A percentile compares a stretch with the other conserved stretches of the same genome.
These are phyloP conservation scores for Corythaixoides concolor DNA, from an alignment of 2,113 vertebrate genomes.

Conservation along the genomic window DNA sequence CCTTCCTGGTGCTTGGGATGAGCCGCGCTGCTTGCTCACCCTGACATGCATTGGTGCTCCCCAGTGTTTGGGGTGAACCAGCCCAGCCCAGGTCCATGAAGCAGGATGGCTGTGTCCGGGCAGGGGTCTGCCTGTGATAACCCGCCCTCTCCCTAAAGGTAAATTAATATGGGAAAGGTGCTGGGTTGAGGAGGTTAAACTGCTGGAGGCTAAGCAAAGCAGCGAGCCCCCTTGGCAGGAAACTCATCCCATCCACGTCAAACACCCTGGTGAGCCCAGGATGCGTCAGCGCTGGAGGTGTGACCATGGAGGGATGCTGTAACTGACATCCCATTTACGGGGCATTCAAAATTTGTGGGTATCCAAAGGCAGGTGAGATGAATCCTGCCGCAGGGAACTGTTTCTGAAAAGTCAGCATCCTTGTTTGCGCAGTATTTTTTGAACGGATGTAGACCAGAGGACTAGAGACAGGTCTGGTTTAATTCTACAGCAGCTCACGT, in stretches of 20 bases:
- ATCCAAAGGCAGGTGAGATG: neutral
- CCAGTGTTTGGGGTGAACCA: neutral
- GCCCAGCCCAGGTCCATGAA: neutral
- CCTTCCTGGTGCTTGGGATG: neutral
- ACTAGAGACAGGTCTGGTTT: neutral
- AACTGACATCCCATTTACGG: neutral
- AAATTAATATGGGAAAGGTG: neutral
- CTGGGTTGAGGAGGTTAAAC: neutral
- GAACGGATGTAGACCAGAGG: neutral
- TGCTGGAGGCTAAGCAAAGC: neutral
- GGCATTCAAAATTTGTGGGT: neutral
- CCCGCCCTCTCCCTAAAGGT: neutral
- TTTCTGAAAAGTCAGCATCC: neutral
- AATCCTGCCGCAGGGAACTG: neutral
- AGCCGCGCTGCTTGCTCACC: accelerated
- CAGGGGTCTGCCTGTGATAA: neutral
- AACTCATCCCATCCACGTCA: accelerated
- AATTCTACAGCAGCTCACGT: neutral
- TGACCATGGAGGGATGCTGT: accelerated
- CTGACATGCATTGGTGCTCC: neutral
- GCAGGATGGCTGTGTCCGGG: neutral
- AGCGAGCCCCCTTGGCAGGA: neutral
- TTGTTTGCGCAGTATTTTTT: neutral
- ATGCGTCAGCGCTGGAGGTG: neutral
- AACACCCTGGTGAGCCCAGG: neutral